Conservation (phyloP, 2,113 vertebrate species). For the Takifugu bimaculatus region DNA sequence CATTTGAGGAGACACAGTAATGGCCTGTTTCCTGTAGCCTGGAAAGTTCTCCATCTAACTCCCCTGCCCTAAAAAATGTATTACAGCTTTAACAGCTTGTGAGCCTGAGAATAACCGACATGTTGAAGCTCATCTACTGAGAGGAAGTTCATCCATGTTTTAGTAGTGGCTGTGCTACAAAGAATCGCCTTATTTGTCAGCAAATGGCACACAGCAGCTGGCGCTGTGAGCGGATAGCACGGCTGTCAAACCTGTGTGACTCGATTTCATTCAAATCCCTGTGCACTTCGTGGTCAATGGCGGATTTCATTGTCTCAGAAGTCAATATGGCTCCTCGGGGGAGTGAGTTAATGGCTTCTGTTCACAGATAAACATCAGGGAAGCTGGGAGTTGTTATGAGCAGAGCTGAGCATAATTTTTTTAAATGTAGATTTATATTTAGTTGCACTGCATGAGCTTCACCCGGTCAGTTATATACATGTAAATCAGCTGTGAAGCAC, state of each 20-base stretch:
- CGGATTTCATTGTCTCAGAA: slow-evolving; percentile 66
- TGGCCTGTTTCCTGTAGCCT: slow-evolving; percentile 20
- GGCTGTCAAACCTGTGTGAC: slow-evolving; percentile 30
- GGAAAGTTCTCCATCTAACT: background rate
- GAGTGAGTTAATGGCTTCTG: slow-evolving; percentile 51
- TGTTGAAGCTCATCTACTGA: slow-evolving; percentile 21
- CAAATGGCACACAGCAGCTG: slow-evolving; percentile 16
- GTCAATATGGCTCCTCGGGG: slow-evolving; percentile 59
- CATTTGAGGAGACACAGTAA: slow-evolving; percentile 12
- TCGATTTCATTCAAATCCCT: slow-evolving; percentile 26
- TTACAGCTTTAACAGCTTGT: slow-evolving; percentile 4
- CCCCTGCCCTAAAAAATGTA: background rate
- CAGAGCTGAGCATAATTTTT: slow-evolving; percentile 12
- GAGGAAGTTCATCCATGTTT: slow-evolving; percentile 11
- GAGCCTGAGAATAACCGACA: slow-evolving; percentile 21
- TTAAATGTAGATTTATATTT: slow-evolving; percentile 30
- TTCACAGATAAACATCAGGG: slow-evolving; percentile 58
- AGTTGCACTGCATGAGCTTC: slow-evolving; percentile 1
- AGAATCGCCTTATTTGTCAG: slow-evolving; percentile 26
- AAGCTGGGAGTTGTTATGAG: slow-evolving; percentile 40
- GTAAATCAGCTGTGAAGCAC: slow-evolving; percentile 9
- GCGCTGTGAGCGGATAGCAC: slow-evolving; percentile 32
- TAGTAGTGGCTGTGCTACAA: slow-evolving; percentile 7
- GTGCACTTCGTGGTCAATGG: slow-evolving; percentile 43
- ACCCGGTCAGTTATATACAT: slow-evolving; percentile 3